Base-by-base conservation (phyloP, 1,140 invertebrate genomes). In the Belonocnema kinseyi region DNA sequence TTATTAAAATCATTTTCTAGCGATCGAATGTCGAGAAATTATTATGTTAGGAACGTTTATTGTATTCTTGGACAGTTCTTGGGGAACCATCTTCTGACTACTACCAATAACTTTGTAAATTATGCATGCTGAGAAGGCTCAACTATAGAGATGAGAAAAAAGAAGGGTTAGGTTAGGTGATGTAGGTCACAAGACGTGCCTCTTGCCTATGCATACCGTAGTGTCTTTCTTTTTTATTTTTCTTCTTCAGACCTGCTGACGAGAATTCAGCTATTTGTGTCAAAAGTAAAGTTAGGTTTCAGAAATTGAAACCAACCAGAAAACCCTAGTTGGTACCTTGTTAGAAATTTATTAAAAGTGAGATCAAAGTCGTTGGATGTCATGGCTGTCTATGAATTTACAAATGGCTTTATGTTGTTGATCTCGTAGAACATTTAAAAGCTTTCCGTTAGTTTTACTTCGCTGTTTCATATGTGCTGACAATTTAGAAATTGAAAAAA, bases 31-130 rank as follows among this genome's bases (percentile, higher is more conserved):
- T 46, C 4, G 10, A 46, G 40, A 11, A 46, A 46, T 11, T 11
- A 33, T 33, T 33, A 33, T 33, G 26, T 46, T 11, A 11, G 40
- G 1, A 11, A 46, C 40, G 7, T 46, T 11, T 46, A 46, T 21
- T 58, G 13, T 14, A 58, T 12, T 58, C 56, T 21, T 21, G 19
- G 56, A 58, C 19, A 58, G 17, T 58, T 17, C 17, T 58, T 19
- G 19, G 56, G 2, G 56, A 58, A 58, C 19, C 10, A 58, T n/a
- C 56, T 58, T 58, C 53, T 17, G n/a, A 16, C 54, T 71, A 16
- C 26, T 61, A 74, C 78, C 70, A 58, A 74, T 83, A 84, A 73
- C 77, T 77, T 82, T 0, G 50, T 56, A 81, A 81, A 84, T 83
- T 83, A 82, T 82, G 76, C 72, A 80, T 58, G 80, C 52, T 73